Evolutionary conservation across 2,797 vertebrate species (phyloP), one percentile per base, ranked within the genome.

Genomic region (Xiphophorus birchmanni): DNA sequence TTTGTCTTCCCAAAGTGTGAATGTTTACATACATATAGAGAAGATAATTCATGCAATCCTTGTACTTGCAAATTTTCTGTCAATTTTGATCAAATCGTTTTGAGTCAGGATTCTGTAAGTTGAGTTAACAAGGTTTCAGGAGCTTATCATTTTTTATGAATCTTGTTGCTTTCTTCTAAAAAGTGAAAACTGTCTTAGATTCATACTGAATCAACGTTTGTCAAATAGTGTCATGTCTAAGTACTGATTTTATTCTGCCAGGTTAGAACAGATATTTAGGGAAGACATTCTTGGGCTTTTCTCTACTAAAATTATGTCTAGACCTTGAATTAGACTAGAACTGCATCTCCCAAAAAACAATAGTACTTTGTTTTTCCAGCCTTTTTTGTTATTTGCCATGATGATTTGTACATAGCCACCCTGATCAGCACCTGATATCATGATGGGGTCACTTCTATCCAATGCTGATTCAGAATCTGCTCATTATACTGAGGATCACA

Each of bases 1-100:
- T 42, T 23, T 37, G 17, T 37, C 63, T 67, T 37, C 1, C 17
- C 21, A 67, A 67, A 63, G 37, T 21, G 37, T 67, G 18, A 9
- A 67, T 40, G 32, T 18, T 40, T 18, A 71, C 18, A 58, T 17
- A 56, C 58, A 67, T 47, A 58, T 0, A 26, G 12, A 42, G 37
- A 75, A 71, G 78, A 78, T 52, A 52, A 26, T 54, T 84, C 6
- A 82, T 58, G 74, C 50, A 35, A 6, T 63, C 29, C 7, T 45
- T 50, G 81, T 4, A 37, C 18, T 83, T 17, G 74, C 4, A 71
- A 29, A 29, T 35, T 3, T 26, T 56, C 37, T n/a, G 15, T 42
- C n/a, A 40, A 17, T 73, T 73, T 47, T 10, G 11, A 8, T 21
- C 12, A 26, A 56, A 23, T 26, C 26, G 2, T 26, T 45, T 73